Base-by-base conservation (phyloP, 2,888 invertebrate genomes). In the Xylophagus ater region DNA sequence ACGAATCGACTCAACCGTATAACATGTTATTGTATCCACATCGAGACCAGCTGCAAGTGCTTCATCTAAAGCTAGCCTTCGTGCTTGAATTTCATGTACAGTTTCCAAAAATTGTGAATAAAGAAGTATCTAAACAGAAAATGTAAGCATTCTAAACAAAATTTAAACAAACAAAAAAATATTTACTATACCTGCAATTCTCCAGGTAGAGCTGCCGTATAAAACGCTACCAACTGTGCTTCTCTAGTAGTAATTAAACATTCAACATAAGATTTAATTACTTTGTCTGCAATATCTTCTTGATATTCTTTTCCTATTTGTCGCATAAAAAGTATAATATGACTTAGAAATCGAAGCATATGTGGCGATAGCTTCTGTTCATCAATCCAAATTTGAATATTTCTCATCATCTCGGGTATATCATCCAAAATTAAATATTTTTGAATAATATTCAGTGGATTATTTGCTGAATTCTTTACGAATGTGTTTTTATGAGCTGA, bases 351-450 rank as follows among this genome's bases (percentile, higher is more conserved):
- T 48, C 94, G 55, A 3, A 65, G 42, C 51, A 62, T 58, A 31
- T 76, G 75, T 0, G 72, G 55, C 1, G 67, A 57, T 52, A 61
- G 67, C 28, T 67, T 67, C 17, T 65, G 60, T 40, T 62, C 66
- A 20, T 76, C 71, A 26, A 81, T 57, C 78, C 82, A 82, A 9
- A 66, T 63, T 33, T 76, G 70, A 49, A 88, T 73, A 45, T 77
- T 73, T 47, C 78, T 74, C 64, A 90, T 72, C 37, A 93, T 67
- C 32, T 76, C 69, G 10, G 74, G 69, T n/a, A 81, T 68, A 54
- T 88, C 80, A 48, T 88, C 86, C 3, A 92, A 66, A 60, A 94
- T 90, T 15, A 94, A 64, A 55, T 78, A 76, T 50, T 88, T 84
- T 59, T 93, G 90, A 42, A 92, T 81, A 6, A 78, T 67, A 53